Percentiles rank a stretch among this genome's conserved stretches.
phyloP scores from a whole-genome alignment of 2,113 vertebrate genomes.

The Cephalopholis sonnerati region DNA sequence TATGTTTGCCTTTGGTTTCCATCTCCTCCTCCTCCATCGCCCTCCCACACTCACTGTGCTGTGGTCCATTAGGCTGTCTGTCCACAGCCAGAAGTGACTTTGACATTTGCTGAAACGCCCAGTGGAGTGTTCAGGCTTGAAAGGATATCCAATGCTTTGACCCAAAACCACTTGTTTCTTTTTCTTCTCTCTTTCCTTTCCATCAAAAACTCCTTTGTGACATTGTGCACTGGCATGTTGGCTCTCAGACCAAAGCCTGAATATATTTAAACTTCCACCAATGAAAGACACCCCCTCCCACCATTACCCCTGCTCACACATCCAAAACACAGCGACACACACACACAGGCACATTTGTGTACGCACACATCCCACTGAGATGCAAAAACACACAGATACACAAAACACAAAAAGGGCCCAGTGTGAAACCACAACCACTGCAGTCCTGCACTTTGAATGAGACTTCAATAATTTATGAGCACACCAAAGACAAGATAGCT shows the following conservation, averaged over 20 bases:
- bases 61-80: slow-evolving; percentile 80
- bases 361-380: slow-evolving; percentile 22
- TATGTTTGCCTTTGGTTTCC: slow-evolving; percentile 51
- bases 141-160: slow-evolving; percentile 79
- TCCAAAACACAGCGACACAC: not conserved
- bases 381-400: slow-evolving; percentile 39
- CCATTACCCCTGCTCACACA: slow-evolving; percentile 33
- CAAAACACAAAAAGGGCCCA: slow-evolving; percentile 41
- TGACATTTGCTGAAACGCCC: slow-evolving; percentile 82
- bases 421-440: slow-evolving; percentile 45
- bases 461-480: slow-evolving; percentile 69
- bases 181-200: slow-evolving; percentile 66
- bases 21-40: slow-evolving; percentile 25
- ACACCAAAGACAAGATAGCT: slow-evolving; percentile 54
- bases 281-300: slow-evolving; percentile 31
- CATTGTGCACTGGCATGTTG: slow-evolving; percentile 71
- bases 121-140: slow-evolving; percentile 79
- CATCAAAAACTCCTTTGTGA: slow-evolving; percentile 79
- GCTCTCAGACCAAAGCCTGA: slow-evolving; percentile 66
- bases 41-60: slow-evolving; percentile 63
- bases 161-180: slow-evolving; percentile 77
- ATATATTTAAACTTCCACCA: slow-evolving; percentile 71
- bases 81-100: slow-evolving; percentile 77
- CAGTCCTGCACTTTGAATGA: slow-evolving; percentile 55
- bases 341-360: not conserved